phyloP scores from a whole-genome alignment of 2,797 vertebrate genomes.

The Mormyrus hasselquistii region DNA sequence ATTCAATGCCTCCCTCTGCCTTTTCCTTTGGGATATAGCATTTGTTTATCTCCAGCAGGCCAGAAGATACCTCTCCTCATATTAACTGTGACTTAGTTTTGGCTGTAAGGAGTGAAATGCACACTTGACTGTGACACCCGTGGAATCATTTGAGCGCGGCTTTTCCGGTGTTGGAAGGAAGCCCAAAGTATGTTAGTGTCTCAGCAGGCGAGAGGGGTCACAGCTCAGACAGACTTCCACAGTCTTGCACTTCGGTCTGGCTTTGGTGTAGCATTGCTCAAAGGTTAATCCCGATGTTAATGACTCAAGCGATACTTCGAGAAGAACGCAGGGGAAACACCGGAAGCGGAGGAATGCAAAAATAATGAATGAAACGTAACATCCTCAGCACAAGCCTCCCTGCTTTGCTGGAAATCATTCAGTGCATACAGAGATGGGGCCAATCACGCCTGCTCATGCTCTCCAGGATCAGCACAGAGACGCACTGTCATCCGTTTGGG shows the following conservation, averaged over 20 bases:
- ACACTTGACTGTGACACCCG: neutral
- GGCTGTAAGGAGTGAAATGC: neutral
- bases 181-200: neutral
- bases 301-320: neutral
- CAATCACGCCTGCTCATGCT: neutral
- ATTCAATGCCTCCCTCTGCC: neutral
- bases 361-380: neutral
- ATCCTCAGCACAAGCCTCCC: neutral
- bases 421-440: neutral
- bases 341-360: neutral
- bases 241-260: neutral
- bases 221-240: neutral
- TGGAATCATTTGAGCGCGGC: neutral
- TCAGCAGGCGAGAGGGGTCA: neutral
- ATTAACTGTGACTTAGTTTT: neutral
- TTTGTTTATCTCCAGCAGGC: neutral
- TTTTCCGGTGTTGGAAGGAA: neutral
- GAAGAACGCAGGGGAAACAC: neutral
- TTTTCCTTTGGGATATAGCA: neutral
- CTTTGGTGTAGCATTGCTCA: no score
- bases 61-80: neutral
- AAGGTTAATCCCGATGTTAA: neutral
- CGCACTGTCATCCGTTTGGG: neutral
- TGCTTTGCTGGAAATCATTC: neutral
- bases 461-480: neutral